Evolutionary conservation across 2,113 vertebrate genomes (phyloP).

Genomic region (Electrona antarctica): DNA sequence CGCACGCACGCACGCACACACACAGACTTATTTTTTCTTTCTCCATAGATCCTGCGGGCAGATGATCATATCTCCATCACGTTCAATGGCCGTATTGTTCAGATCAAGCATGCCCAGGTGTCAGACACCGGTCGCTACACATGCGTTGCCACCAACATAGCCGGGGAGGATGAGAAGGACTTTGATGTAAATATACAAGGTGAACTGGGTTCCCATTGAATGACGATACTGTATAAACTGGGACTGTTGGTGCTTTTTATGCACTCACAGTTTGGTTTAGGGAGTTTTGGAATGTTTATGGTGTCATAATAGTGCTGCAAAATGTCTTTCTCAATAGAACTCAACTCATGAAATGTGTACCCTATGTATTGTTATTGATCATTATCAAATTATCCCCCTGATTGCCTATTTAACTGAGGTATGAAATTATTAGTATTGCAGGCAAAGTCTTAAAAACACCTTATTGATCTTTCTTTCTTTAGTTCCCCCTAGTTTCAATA

Average conservation of each 20-base stretch:
- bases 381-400: background rate
- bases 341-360: background rate
- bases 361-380: background rate
- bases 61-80: slow-evolving; percentile 83
- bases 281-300: background rate
- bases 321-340: background rate
- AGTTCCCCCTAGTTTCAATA: slow-evolving; percentile 95
- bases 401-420: background rate
- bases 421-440: background rate
- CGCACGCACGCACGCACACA: background rate
- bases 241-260: slow-evolving; percentile 20
- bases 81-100: slow-evolving; percentile 83
- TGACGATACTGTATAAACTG: slow-evolving; percentile 38
- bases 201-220: slow-evolving; percentile 76
- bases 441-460: background rate
- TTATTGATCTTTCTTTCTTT: slow-evolving; percentile 1
- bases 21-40: slow-evolving; percentile 28
- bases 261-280: slow-evolving; percentile 13
- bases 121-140: slow-evolving; percentile 94
- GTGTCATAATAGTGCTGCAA: background rate
- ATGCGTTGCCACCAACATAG: slow-evolving; percentile 92
- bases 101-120: slow-evolving; percentile 87
- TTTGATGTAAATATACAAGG: slow-evolving; percentile 99
- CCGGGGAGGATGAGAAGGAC: slow-evolving; percentile 96
- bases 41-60: slow-evolving; percentile 80